phyloP scores from a whole-genome alignment of 2,888 invertebrate species.

The Auanema freiburgensis region DNA sequence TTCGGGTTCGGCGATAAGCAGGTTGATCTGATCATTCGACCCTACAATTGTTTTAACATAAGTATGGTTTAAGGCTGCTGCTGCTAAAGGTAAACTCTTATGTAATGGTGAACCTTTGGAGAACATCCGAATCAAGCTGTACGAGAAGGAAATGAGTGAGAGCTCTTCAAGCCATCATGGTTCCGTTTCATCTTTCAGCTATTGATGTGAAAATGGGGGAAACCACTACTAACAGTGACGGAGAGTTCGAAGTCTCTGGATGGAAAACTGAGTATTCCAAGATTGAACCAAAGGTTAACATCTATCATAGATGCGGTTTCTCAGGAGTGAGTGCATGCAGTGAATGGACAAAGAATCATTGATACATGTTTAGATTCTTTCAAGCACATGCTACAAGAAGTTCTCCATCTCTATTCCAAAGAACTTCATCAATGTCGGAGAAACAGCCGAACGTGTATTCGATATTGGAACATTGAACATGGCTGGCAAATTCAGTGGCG shows the following conservation, averaged over 20 bases:
- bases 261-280: slow-evolving; percentile 37
- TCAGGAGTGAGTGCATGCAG: slow-evolving; percentile 21
- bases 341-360: not conserved
- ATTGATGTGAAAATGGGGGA: slow-evolving; percentile 56
- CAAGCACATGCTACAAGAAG: slow-evolving; percentile 46
- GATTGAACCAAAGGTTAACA: slow-evolving; percentile 37
- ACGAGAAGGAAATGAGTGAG: slow-evolving; percentile 50
- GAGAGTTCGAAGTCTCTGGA: slow-evolving; percentile 48
- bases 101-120: slow-evolving; percentile 54
- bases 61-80: slow-evolving; percentile 37
- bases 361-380: slow-evolving; percentile 15
- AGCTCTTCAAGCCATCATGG: not conserved
- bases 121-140: slow-evolving; percentile 56
- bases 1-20: too few relatives aligned
- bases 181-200: slow-evolving; percentile 28
- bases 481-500: slow-evolving; percentile 53
- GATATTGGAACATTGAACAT: slow-evolving; percentile 55
- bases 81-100: slow-evolving; percentile 49
- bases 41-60: not conserved
- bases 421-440: slow-evolving; percentile 49
- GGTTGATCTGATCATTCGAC: too few relatives aligned
- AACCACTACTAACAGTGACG: slow-evolving; percentile 50
- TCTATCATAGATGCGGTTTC: slow-evolving; percentile 40
- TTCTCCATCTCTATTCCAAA: slow-evolving; percentile 54
- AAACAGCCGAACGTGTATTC: slow-evolving; percentile 49